A percentile compares a stretch with the other conserved stretches of the same genome.
Evolutionary conservation across 2,888 invertebrate species (phyloP).

Genomic region (Arrhopalites spinosus): DNA sequence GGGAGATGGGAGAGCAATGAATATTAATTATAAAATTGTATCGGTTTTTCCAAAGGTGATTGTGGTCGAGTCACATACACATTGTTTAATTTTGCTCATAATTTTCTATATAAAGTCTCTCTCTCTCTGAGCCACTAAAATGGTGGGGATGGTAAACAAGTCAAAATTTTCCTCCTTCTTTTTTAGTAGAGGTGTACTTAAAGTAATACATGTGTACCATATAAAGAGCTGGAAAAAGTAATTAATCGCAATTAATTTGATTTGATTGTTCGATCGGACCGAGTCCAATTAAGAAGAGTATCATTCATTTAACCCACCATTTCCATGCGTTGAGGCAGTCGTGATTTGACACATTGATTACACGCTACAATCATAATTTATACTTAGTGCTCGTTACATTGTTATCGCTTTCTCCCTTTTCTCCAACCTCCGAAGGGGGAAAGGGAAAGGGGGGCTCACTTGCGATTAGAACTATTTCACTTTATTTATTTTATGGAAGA

Average conservation of each 20-base stretch:
- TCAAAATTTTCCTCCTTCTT: too few relatives aligned
- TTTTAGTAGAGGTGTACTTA: conserved; percentile 18
- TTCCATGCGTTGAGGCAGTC: conserved; percentile 36
- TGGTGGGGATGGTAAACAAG: too few relatives aligned
- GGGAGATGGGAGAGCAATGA: too few relatives aligned
- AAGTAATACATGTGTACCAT: too few relatives aligned
- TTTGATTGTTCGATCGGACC: conserved; percentile 17
- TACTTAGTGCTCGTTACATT: conserved; percentile 34
- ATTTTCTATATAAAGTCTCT: too few relatives aligned
- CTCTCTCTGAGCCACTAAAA: too few relatives aligned
- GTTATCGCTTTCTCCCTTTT: conserved; percentile 15
- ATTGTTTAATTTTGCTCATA: too few relatives aligned
- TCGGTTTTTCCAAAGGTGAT: too few relatives aligned
- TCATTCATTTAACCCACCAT: conserved; percentile 32
- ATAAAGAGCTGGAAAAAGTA: too few relatives aligned
- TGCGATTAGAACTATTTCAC: conserved; percentile 3
- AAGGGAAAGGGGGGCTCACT: not conserved
- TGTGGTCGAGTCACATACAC: too few relatives aligned
- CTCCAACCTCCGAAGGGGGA: not conserved
- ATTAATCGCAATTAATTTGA: conserved; percentile 32
- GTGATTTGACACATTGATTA: conserved; percentile 42
- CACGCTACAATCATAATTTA: conserved; percentile 34
- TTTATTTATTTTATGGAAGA: conserved; percentile 15
- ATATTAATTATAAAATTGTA: too few relatives aligned
- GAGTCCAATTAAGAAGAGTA: conserved; percentile 28